Base-by-base conservation (phyloP, 2,888 invertebrate species). In the Heliconius hortense region DNA sequence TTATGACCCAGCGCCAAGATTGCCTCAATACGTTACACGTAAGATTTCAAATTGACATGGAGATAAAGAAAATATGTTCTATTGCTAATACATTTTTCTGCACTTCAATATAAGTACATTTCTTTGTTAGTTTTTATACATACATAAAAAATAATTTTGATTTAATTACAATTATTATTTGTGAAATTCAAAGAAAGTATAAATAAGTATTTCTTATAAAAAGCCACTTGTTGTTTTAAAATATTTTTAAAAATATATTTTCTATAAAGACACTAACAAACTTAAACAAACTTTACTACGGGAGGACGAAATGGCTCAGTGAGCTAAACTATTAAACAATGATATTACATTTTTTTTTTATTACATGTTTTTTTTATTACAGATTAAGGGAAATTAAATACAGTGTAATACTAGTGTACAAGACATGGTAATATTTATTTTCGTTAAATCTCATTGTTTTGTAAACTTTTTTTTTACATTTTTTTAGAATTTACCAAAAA, bases 401-500 rank as follows among this genome's bases (percentile, higher is more conserved):
- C 21, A n/a, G 11, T 4, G n/a, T n/a, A n/a, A n/a, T n/a, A n/a
- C n/a, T n/a, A n/a, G n/a, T n/a, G 11, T 56, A n/a, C 11, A 56
- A 56, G n/a, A 56, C n/a, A 56, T 11, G n/a, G 2, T n/a, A 56
- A 10, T n/a, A 10, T 56, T 56, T 56, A 56, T n/a, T 56, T 56
- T 56, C n/a, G 1, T n/a, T n/a, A 56, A 56, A 56, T 56, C 3
- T 13, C 24, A 59, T 24, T 26, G 13, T 24, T 59, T 24, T 59
- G 4, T n/a, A 11, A 35, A 13, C n/a, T 5, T 18, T 4, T 18
- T 5, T 31, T n/a, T n/a, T 1, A 7, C 3, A 8, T 21, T 24
- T 39, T 66, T 35, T 78, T 75, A 80, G 39, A 69, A 79, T 72
- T 79, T 78, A 43, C 81, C 81, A 62, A 81, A 64, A 18, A 81